Evolutionary conservation across 2,797 vertebrate species (phyloP), one percentile per base, ranked within the genome.

Genomic region (Schizopygopsis pylzovi): DNA sequence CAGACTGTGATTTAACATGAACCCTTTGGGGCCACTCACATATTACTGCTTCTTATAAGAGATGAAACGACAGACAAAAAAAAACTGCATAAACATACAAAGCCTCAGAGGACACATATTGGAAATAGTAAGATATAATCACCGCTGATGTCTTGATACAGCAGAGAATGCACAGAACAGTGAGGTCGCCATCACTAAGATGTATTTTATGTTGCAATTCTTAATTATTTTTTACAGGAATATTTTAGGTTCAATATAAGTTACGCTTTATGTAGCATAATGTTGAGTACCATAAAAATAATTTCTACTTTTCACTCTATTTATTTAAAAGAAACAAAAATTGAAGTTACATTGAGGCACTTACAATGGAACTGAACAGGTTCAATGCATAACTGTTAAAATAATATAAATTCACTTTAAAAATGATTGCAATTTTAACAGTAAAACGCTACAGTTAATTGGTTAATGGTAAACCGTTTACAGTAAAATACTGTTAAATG

Each of bases 401-500:
- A 59, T 4, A n/a, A 59, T n/a, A 59, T 16, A n/a, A 59, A 4
- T n/a, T n/a, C 4, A n/a, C 22, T 59, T 59, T 9, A 59, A n/a
- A 56, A n/a, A 59, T 4, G 22, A 59, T n/a, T 22, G 10, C 22
- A 11, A 10, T 59, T 59, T 59, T 1, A 59, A 11, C 4, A 25
- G 59, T 61, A 61, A 11, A 61, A 12, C n/a, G 2, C 56, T n/a
- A 22, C 18, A 61, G 4, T 12, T 59, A n/a, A 11, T 11, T 59
- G 56, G 22, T 59, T n/a, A 11, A 11, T 59, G 22, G 22, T 59
- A 59, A 59, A 59, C 9, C 1, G 52, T 54, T 20, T 43, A 43
- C 39, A 71, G 39, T 71, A 71, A 71, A 71, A 43, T 43, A 71
- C 68, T 71, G 39, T 73, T 73, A 28, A 72, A 72, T 25, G 6